phyloP scores from a whole-genome alignment of 2,797 vertebrate species.

The Catharus ustulatus region DNA sequence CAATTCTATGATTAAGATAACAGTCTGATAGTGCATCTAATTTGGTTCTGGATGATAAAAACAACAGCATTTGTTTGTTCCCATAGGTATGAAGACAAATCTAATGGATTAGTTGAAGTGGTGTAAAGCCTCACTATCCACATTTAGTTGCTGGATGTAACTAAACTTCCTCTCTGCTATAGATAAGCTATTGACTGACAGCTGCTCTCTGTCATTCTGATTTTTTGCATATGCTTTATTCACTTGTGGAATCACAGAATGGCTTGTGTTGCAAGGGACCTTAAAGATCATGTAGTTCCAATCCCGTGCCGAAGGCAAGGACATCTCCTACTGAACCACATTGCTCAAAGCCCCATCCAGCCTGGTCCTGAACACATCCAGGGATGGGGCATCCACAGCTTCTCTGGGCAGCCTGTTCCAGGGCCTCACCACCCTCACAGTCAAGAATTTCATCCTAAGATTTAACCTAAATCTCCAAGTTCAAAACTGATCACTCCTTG shows the following conservation, averaged over 20 bases:
- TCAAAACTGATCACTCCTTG: not conserved
- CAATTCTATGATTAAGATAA: conserved; percentile 1
- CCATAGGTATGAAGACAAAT: not conserved
- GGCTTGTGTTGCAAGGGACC: not conserved
- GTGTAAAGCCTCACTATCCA: not conserved
- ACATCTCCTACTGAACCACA: not conserved
- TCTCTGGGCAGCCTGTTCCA: not conserved
- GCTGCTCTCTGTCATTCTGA: not conserved
- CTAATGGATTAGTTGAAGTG: not conserved
- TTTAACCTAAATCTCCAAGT: not conserved
- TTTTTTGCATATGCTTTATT: not conserved
- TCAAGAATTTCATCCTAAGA: not conserved
- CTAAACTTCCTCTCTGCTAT: not conserved
- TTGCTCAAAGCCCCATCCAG: not conserved
- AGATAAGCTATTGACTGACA: not conserved
- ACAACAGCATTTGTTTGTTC: not conserved
- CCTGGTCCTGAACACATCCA: not conserved
- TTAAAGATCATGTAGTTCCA: not conserved
- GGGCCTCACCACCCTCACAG: not conserved
- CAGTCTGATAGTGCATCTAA: not conserved
- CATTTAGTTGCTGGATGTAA: not conserved
- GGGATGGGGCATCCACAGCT: not conserved
- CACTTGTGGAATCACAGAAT: not conserved
- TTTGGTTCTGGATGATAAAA: conserved; percentile 13
- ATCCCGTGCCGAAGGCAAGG: not conserved